phyloP scores from a whole-genome alignment of 2,797 vertebrate species.

The Acipenser oxyrinchus region DNA sequence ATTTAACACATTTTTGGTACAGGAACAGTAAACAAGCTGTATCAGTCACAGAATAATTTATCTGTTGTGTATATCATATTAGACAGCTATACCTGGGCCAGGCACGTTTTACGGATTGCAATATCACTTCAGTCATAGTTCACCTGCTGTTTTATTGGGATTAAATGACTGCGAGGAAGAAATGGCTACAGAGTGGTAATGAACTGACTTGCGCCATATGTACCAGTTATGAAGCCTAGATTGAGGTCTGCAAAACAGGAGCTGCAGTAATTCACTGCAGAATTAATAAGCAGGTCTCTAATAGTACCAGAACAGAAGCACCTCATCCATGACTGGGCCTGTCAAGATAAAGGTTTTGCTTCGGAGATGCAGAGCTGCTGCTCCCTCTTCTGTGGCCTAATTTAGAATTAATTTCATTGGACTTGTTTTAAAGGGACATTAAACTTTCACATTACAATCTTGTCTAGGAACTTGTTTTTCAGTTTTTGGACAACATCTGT shows the following conservation, averaged over 20 bases:
- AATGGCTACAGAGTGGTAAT: slow-evolving; percentile 32
- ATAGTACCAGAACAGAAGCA: slow-evolving; percentile 50
- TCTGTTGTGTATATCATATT: slow-evolving; percentile 5
- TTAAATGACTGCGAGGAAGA: slow-evolving; percentile 30
- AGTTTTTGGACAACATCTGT: too few species aligned
- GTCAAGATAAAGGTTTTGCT: slow-evolving; percentile 49
- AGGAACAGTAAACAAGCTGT: background rate
- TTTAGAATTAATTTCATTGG: slow-evolving; percentile 39
- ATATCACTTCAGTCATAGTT: slow-evolving; percentile 30
- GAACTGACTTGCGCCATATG: slow-evolving; percentile 47
- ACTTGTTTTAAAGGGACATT: slow-evolving; percentile 28
- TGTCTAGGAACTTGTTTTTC: too few species aligned
- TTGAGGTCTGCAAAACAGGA: slow-evolving; percentile 40
- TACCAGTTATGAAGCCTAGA: slow-evolving; percentile 47
- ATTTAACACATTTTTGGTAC: background rate
- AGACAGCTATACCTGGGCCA: slow-evolving; percentile 13
- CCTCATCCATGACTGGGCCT: slow-evolving; percentile 55
- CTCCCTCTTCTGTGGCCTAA: slow-evolving; percentile 28
- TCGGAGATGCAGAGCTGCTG: slow-evolving; percentile 44
- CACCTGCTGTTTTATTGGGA: slow-evolving; percentile 32
- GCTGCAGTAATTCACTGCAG: slow-evolving; percentile 40
- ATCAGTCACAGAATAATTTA: background rate
- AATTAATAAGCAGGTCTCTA: slow-evolving; percentile 57
- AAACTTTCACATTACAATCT: slow-evolving; percentile 11
- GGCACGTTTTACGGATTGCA: slow-evolving; percentile 17